A percentile compares a stretch with the other conserved stretches of the same genome.
Conservation (phyloP, 2,888 invertebrate genomes). For the Globia sparganii region DNA sequence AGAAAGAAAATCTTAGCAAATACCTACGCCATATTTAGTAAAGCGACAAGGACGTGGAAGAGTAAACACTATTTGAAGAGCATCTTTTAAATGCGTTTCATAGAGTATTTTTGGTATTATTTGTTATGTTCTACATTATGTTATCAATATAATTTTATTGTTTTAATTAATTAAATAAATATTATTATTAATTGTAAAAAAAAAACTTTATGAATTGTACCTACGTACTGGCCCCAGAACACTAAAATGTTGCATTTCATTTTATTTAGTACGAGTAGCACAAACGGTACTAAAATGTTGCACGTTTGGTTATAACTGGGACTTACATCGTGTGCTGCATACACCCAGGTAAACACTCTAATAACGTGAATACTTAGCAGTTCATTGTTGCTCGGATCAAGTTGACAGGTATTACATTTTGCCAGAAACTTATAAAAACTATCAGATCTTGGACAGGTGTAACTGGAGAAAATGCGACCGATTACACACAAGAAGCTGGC, state of each 20-base stretch:
- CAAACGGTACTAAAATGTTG: constrained; percentile 48
- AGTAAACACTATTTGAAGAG: neutral
- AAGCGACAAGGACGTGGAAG: neutral
- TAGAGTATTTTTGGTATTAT: neutral
- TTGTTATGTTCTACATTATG: neutral
- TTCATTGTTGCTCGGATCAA: neutral
- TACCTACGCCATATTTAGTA: constrained; percentile 12
- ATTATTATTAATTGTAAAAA: neutral
- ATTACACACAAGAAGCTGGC: neutral
- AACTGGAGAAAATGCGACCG: neutral
- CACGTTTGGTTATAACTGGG: constrained; percentile 43
- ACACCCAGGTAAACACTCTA: neutral
- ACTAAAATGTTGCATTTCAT: constrained; percentile 28
- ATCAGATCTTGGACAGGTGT: neutral
- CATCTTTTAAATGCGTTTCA: neutral
- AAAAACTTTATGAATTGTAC: neutral
- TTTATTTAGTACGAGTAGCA: constrained; percentile 11
- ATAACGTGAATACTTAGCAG: neutral
- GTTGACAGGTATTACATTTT: neutral
- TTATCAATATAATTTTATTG: neutral
- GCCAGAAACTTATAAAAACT: neutral
- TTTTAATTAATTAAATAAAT: neutral
- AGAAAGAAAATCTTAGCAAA: constrained; percentile 8
- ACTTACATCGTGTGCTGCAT: constrained; percentile 38
- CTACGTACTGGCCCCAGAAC: neutral